phyloP scores from a whole-genome alignment of 2,797 vertebrate species.

The Pangasius larnaudii region DNA sequence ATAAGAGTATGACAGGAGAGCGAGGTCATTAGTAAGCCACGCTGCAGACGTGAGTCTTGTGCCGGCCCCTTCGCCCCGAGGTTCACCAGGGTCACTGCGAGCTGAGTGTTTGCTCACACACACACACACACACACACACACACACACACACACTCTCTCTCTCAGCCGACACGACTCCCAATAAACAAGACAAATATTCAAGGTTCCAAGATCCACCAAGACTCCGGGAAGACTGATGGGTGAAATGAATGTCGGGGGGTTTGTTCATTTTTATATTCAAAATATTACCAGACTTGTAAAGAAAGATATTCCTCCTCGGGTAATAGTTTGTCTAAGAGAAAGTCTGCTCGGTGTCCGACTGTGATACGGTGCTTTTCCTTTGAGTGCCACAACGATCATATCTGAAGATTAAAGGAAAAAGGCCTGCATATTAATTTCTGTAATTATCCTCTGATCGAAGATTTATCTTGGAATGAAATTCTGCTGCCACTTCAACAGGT shows the following conservation, averaged over 20 bases:
- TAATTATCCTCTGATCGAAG: not conserved
- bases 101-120: slow-evolving; percentile 19
- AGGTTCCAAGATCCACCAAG: slow-evolving; percentile 26
- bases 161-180: slow-evolving; percentile 1
- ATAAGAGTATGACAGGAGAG: not conserved
- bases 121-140: not conserved
- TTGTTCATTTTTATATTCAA: slow-evolving; percentile 45
- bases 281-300: slow-evolving; percentile 43
- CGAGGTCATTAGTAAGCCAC: slow-evolving; percentile 34
- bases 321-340: slow-evolving; percentile 54
- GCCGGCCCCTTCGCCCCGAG: not conserved
- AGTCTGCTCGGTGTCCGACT: slow-evolving; percentile 54
- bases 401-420: slow-evolving; percentile 5
- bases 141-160: not conserved
- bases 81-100: slow-evolving; percentile 24
- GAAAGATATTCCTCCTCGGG: slow-evolving; percentile 46
- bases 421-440: not conserved
- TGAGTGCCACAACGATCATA: slow-evolving; percentile 37
- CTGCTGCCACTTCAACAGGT: not conserved
- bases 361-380: slow-evolving; percentile 37
- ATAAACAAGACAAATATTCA: slow-evolving; percentile 41
- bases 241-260: slow-evolving; percentile 28
- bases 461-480: not conserved
- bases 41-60: not conserved
- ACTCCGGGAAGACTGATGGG: slow-evolving; percentile 39